Percentiles rank a stretch among this genome's conserved stretches.
phyloP scores from a whole-genome alignment of 1,140 invertebrate genomes.

The Cephus cinctus region DNA sequence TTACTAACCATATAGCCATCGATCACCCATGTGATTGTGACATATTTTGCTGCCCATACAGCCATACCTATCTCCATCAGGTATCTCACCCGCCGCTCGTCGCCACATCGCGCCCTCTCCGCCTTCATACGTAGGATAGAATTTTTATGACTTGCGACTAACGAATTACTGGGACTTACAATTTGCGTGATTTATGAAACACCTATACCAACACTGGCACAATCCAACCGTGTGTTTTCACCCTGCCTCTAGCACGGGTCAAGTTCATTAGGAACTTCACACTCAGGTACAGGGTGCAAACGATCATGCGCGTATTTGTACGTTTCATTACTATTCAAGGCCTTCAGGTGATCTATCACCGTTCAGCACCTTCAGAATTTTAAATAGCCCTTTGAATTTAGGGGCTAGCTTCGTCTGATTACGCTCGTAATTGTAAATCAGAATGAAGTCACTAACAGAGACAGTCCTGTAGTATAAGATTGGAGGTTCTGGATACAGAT shows the following conservation, averaged over 20 bases:
- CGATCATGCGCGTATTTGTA: conserved; percentile 21
- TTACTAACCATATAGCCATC: background rate
- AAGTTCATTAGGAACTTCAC: background rate
- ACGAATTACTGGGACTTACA: background rate
- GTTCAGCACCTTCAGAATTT: conserved; percentile 29
- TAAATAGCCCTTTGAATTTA: conserved; percentile 35
- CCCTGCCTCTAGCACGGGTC: background rate
- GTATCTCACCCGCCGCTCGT: background rate
- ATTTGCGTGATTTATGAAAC: background rate
- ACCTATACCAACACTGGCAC: background rate
- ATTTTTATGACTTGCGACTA: background rate
- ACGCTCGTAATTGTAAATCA: conserved; percentile 33
- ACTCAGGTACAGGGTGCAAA: background rate
- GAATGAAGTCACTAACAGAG: conserved; percentile 35
- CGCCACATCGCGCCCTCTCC: background rate
- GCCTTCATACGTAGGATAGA: background rate
- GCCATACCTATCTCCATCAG: background rate
- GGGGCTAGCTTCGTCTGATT: conserved; percentile 38
- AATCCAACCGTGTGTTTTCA: background rate
- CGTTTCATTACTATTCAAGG: conserved; percentile 11
- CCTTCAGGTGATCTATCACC: conserved; percentile 21
- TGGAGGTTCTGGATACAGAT: conserved; percentile 22
- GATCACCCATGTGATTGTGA: background rate
- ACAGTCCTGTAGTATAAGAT: too few relatives aligned
- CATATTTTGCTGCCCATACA: background rate